Percentiles rank a stretch among this genome's conserved stretches.
Evolutionary conservation across 2,113 vertebrate genomes (phyloP).

Genomic region (Asarcornis scutulata): DNA sequence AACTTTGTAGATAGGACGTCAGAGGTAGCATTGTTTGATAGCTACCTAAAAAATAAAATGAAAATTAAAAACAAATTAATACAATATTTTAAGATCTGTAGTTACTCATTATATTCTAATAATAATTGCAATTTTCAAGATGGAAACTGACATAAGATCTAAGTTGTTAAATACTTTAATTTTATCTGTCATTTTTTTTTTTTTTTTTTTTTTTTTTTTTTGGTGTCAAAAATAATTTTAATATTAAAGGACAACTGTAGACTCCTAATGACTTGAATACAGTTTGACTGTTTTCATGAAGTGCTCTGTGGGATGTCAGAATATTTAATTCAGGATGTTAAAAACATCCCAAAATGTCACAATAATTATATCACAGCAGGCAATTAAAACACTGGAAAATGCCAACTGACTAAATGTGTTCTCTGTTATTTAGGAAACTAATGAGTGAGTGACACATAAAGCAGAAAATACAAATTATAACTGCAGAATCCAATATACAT

Average conservation of each 20-base stretch:
- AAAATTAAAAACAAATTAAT: background rate
- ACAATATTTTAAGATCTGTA: background rate
- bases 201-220: constrained; percentile 77
- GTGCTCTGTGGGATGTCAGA: constrained; percentile 90
- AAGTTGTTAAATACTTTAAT: constrained; percentile 77
- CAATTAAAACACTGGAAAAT: constrained; percentile 91
- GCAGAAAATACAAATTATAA: constrained; percentile 75
- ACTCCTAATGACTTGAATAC: constrained; percentile 84
- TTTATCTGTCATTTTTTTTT: constrained; percentile 78
- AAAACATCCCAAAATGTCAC: constrained; percentile 92
- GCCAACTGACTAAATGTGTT: constrained; percentile 88
- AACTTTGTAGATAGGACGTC: constrained; percentile 15
- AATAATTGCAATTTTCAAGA: constrained; percentile 49
- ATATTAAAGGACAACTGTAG: constrained; percentile 84
- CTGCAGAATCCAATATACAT: constrained; percentile 62
- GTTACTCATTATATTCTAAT: constrained; percentile 44
- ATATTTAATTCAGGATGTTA: constrained; percentile 93
- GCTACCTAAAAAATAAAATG: background rate
- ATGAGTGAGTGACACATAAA: constrained; percentile 85
- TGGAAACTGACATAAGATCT: constrained; percentile 57
- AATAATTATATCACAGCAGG: constrained; percentile 94
- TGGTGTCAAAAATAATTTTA: constrained; percentile 78
- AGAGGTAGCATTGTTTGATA: constrained; percentile 19
- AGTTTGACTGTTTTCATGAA: constrained; percentile 88
- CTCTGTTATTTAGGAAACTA: constrained; percentile 87